Base-by-base conservation (phyloP, 1,140 invertebrate genomes). In the Zophobas morio region DNA sequence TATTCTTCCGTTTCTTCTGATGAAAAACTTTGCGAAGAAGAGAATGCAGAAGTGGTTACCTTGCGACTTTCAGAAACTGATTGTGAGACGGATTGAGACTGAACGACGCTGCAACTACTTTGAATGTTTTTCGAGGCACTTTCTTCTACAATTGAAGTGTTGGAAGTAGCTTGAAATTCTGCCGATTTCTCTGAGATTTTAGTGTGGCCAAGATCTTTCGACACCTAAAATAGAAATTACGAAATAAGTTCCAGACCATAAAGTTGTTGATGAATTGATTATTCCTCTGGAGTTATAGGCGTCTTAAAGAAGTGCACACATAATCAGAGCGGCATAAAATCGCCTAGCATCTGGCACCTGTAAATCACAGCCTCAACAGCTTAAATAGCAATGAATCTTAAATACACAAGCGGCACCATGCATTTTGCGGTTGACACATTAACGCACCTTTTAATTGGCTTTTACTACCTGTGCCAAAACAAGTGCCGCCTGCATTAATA, bases 1-100 rank as follows among this genome's bases (percentile, higher is more conserved):
- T 82, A 86, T 80, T 86, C 85, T 79, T 84, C 81, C 20, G 81
- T 82, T 79, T 86, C 85, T 79, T 86, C 85, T 74, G 83, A 82
- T 5, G 83, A 84, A 74, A 77, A 86, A 79, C 84, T 85, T 80
- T 84, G 79, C 20, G 84, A 84, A 8, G 82, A 83, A 75, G 82
- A 81, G 39, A 82, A 78, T 78, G 80, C 82, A 66, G 83, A 78
- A 32, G 73, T 80, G 49, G 81, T 80, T 82, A 85, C 84, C 81
- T 84, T 78, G 78, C 80, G 80, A 56, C 80, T 82, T 8, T 78
- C 82, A 35, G 82, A 82, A 40, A 84, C 80, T 47, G 81, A 81
- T n/a, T 80, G 51, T 1, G 78, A 80, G 70, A 85, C 82, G 36
- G 78, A 56, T 33, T 75, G 49, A 20, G 51, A 78, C 70, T 84